Evolutionary conservation across 1,140 invertebrate genomes (phyloP).

Genomic region (Tyrophagus putrescentiae): DNA sequence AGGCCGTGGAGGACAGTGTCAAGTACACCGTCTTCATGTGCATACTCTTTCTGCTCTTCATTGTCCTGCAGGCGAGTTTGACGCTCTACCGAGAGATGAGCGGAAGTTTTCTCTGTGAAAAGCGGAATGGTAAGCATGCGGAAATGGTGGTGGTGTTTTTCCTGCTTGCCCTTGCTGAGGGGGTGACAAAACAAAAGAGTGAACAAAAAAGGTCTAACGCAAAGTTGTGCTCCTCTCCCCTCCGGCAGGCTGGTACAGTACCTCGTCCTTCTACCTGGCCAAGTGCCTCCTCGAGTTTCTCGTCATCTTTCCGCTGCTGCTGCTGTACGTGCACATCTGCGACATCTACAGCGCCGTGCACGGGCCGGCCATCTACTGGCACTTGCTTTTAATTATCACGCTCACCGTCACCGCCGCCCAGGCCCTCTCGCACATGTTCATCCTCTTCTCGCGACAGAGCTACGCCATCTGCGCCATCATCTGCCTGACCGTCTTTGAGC

Average conservation of each 20-base stretch:
- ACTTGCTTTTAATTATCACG: neutral
- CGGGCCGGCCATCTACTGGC: neutral
- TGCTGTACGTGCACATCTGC: neutral
- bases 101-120: constrained; percentile 11
- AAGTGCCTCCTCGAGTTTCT: neutral
- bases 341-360: neutral
- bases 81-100: constrained; percentile 4
- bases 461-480: neutral
- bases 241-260: constrained; percentile 10
- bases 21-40: constrained; percentile 10
- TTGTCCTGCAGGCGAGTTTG: neutral
- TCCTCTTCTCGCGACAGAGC: neutral
- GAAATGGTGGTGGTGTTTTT: neutral
- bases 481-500: neutral
- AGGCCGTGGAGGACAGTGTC: neutral
- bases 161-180: no score
- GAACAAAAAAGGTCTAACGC: neutral
- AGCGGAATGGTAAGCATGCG: constrained; percentile 14
- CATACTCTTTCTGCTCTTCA: neutral
- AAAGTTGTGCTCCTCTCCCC: neutral
- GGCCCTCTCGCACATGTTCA: neutral
- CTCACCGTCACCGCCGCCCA: neutral
- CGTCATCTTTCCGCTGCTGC: neutral
- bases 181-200: no score
- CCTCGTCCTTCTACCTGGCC: neutral